A percentile compares a stretch with the other conserved stretches of the same genome.
phyloP scores from a whole-genome alignment of 23 tunicate species.

The Styela plicata region DNA sequence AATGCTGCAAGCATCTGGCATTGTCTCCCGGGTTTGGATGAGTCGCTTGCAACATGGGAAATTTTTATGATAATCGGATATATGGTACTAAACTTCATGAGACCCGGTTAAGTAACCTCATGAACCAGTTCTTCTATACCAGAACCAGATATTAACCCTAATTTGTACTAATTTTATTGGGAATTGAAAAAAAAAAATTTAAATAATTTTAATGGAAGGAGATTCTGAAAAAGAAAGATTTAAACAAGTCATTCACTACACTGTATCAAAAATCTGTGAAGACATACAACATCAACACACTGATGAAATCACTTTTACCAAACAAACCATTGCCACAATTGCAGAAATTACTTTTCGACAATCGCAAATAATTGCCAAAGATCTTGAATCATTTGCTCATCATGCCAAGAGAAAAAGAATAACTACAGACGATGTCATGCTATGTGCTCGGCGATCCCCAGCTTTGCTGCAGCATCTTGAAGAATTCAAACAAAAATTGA shows the following conservation, averaged over 20 bases:
- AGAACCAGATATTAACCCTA: no score
- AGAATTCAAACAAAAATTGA: conserved; percentile 12
- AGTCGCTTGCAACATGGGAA: no score
- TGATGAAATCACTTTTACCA: not conserved
- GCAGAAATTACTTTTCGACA: conserved; percentile 11
- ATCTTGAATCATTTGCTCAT: conserved; percentile 21
- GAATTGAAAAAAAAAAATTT: no score
- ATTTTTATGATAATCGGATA: no score
- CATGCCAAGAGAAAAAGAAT: conserved; percentile 26
- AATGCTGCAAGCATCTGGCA: no score
- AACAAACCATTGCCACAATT: conserved; percentile 12
- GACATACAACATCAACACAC: not conserved
- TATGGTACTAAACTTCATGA: no score
- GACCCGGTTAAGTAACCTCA: no score
- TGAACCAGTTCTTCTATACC: no score
- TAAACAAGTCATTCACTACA: not conserved
- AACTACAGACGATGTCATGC: conserved; percentile 14
- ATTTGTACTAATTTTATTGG: no score
- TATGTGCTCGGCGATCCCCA: conserved; percentile 25
- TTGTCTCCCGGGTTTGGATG: no score
- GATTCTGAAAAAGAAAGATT: not conserved
- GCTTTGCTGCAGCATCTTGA: not conserved
- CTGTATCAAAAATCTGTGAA: conserved; percentile 9
- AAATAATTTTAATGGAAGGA: no score
- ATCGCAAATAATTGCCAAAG: conserved; percentile 15